Base-by-base conservation (phyloP, 2,888 invertebrate species). In the Gastrophysa polygoni region DNA sequence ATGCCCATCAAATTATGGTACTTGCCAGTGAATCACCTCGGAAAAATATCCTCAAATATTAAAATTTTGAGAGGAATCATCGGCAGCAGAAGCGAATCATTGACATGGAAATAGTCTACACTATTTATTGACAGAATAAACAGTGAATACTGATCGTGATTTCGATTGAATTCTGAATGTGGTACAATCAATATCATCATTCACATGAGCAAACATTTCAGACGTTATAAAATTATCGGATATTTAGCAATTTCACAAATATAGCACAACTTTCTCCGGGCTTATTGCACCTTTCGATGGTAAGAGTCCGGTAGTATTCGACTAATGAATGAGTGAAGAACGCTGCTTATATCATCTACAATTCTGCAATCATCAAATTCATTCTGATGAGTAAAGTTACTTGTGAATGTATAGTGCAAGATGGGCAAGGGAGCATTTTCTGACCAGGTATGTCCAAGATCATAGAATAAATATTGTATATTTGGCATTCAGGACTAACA, bases 261-360 rank as follows among this genome's bases (percentile, higher is more conserved):
- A 47, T 47, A 28, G 57, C 54, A 54, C 62, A 55, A 63, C 62
- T 63, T 63, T 63, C 62, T 55, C 62, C 14, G 11, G 14, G 24
- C 24, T 11, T 28, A 38, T 54, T 54, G 28, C 28, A n/a, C 50
- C n/a, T 32, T 38, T 57, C 32, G 28, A 11, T 44, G 11, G 16
- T 17, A 24, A 28, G 44, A 46, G 32, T 28, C 24, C n/a, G 14
- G 48, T 32, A 10, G n/a, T 18, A 32, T 44, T 51, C 46, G n/a
- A 38, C 38, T 10, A 3, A 38, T 38, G 14, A 38, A 38, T 38
- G 38, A 24, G 24, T n/a, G n/a, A n/a, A n/a, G n/a, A n/a, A 38
- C 10, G 38, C n/a, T 38, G 14, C 7, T 38, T 32, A 32, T 32
- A 32, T 38, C 38, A 38, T 38, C 38, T 38, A 14, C 38, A n/a